These are phyloP conservation scores for Scortum barcoo DNA, from an alignment of 2,113 vertebrate species.

Conservation along the genomic window DNA sequence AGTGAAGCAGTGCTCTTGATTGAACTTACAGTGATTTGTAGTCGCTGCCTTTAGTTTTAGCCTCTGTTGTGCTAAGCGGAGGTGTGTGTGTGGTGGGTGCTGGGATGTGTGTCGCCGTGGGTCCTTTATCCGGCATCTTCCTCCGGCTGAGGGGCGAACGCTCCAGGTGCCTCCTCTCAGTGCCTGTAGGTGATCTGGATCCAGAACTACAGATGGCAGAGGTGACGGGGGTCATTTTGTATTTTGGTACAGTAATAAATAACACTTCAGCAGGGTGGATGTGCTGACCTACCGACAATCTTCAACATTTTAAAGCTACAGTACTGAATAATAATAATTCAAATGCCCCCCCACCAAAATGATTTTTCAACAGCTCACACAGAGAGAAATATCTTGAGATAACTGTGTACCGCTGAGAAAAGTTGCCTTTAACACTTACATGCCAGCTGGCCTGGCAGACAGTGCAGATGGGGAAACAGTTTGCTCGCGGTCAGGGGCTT, in stretches of 20 bases:
- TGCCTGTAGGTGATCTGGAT: slow-evolving; percentile 91
- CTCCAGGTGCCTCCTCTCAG: slow-evolving; percentile 77
- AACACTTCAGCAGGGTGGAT: neutral
- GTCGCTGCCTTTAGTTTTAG: slow-evolving; percentile 58
- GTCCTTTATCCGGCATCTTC: slow-evolving; percentile 68
- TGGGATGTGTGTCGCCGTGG: slow-evolving; percentile 39
- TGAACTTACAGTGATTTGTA: slow-evolving; percentile 50
- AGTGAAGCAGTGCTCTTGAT: too few species aligned
- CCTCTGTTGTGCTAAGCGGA: slow-evolving; percentile 23
- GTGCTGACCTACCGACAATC: neutral
- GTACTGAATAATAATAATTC: neutral
- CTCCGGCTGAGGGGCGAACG: slow-evolving; percentile 90
- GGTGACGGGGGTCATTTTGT: neutral
- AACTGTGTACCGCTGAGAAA: neutral
- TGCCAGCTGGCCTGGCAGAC: slow-evolving; percentile 87
- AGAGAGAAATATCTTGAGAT: neutral
- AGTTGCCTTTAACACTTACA: slow-evolving; percentile 86
- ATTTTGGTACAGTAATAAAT: neutral
- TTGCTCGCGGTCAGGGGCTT: slow-evolving; percentile 87
- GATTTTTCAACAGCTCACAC: neutral
- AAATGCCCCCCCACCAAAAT: neutral
- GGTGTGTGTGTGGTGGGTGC: slow-evolving; percentile 14
- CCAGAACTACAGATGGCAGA: slow-evolving; percentile 84
- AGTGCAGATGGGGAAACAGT: slow-evolving; percentile 84
- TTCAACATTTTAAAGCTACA: neutral